These are phyloP conservation scores for Pseudorectes ferrugineus DNA, from an alignment of 2,113 vertebrate genomes.

Conservation along the genomic window DNA sequence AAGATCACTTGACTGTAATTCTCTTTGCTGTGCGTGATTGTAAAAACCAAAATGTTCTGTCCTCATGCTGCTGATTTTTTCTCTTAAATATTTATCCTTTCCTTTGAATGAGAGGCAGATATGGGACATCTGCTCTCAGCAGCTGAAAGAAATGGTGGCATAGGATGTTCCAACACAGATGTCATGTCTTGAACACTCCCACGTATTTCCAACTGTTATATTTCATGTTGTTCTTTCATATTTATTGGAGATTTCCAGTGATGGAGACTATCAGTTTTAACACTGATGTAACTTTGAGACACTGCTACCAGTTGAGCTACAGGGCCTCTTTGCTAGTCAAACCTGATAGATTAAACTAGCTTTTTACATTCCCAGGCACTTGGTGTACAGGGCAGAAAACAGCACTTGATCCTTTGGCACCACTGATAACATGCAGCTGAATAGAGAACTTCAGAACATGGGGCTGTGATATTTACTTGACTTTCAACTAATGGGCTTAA, in stretches of 20 bases:
- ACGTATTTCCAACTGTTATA: background rate
- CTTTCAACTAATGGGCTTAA: background rate
- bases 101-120: background rate
- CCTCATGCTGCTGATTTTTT: background rate
- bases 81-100: background rate
- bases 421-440: background rate
- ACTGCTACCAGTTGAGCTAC: background rate
- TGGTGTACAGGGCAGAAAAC: background rate
- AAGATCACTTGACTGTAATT: background rate
- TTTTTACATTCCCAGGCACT: background rate
- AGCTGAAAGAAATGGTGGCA: background rate
- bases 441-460: background rate
- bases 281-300: background rate
- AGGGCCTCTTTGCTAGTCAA: background rate
- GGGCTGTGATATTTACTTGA: background rate
- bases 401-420: background rate
- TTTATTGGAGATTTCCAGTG: background rate
- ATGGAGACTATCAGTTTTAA: background rate
- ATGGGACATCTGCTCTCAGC: background rate
- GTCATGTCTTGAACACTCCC: background rate
- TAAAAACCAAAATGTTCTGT: background rate
- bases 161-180: background rate
- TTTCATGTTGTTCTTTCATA: background rate
- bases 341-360: background rate
- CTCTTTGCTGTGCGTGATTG: background rate